Conservation (phyloP, 2,113 vertebrate species). For the Probosciger aterrimus region DNA sequence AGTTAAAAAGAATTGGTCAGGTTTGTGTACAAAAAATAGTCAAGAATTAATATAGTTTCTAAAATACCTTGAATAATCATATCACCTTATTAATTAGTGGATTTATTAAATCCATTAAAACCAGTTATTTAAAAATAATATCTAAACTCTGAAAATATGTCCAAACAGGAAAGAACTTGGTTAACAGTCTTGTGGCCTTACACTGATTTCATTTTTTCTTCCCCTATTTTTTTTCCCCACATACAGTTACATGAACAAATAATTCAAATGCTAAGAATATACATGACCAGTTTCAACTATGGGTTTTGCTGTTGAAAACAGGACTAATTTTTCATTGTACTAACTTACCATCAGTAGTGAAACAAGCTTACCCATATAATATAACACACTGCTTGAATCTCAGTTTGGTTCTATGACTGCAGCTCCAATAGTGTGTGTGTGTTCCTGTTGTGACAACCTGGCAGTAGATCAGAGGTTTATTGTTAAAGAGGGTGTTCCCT, state of each 20-base stretch:
- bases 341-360: not conserved
- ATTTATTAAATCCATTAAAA: not conserved
- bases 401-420: not conserved
- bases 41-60: not conserved
- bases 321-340: not conserved
- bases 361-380: not conserved
- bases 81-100: not conserved
- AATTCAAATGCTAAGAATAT: not conserved
- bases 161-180: not conserved
- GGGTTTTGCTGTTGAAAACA: not conserved
- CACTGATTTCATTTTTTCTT: not conserved
- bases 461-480: not conserved
- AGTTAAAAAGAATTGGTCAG: not conserved
- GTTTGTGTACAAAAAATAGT: not conserved
- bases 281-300: not conserved
- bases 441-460: not conserved
- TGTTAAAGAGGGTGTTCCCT: slow-evolving; percentile 33
- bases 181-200: not conserved
- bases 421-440: not conserved
- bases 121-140: not conserved
- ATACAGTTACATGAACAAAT: not conserved
- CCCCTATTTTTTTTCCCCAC: not conserved
- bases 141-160: not conserved
- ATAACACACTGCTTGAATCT: not conserved
- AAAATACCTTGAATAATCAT: not conserved